These are phyloP conservation scores for Caenorhabditis sp. DNA, from an alignment of 2,888 invertebrate species.

Conservation along the genomic window DNA sequence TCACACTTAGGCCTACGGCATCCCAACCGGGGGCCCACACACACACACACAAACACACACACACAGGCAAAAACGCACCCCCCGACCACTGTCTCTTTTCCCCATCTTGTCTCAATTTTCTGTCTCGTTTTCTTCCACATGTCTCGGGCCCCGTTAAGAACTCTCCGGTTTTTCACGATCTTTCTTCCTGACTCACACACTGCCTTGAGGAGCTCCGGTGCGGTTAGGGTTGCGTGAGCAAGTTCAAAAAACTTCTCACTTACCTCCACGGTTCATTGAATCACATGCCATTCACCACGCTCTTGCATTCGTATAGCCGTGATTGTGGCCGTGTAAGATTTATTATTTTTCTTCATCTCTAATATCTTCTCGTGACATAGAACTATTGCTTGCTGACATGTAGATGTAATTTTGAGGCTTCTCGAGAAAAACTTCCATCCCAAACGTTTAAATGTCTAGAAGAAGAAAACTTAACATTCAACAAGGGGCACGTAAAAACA, in stretches of 20 bases:
- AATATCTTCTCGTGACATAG: background rate
- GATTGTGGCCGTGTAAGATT: slow-evolving; percentile 17
- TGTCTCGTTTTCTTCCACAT: slow-evolving; percentile 14
- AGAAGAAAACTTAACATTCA: background rate
- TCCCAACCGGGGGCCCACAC: slow-evolving; percentile 18
- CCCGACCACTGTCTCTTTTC: slow-evolving; percentile 60
- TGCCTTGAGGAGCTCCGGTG: slow-evolving; percentile 51
- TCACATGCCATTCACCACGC: slow-evolving; percentile 20
- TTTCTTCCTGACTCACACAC: slow-evolving; percentile 44
- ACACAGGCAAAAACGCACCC: slow-evolving; percentile 49
- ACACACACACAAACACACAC: slow-evolving; percentile 41
- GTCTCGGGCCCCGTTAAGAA: slow-evolving; percentile 36
- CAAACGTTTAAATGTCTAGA: background rate
- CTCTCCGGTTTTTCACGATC: slow-evolving; percentile 39
- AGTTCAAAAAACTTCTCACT: slow-evolving; percentile 46
- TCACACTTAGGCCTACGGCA: slow-evolving; percentile 54
- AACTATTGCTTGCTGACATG: too few species aligned
- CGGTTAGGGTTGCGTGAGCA: slow-evolving; percentile 48
- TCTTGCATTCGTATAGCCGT: background rate
- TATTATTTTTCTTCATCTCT: background rate
- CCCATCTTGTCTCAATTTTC: background rate
- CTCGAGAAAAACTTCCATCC: background rate
- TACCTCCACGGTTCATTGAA: slow-evolving; percentile 35
- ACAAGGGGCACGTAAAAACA: background rate
- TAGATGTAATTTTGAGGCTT: background rate